These are phyloP conservation scores for Tinea trinotella DNA, from an alignment of 2,888 invertebrate species.

Conservation along the genomic window DNA sequence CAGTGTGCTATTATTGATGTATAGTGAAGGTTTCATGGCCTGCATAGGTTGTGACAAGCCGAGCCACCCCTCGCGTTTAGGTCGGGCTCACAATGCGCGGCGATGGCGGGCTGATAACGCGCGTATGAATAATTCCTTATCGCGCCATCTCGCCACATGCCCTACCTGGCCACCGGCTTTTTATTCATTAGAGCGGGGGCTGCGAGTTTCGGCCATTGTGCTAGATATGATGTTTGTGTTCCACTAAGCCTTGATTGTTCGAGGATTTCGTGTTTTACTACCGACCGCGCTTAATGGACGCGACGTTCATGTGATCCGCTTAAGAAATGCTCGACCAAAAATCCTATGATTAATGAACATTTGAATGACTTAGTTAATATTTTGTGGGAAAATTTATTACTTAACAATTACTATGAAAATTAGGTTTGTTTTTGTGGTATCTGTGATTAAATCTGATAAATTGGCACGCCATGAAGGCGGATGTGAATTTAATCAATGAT, in stretches of 20 bases:
- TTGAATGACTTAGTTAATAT: constrained; percentile 13
- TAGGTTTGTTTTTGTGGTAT: constrained; percentile 1
- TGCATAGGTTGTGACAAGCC: constrained; percentile 46
- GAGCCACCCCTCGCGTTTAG: constrained; percentile 65
- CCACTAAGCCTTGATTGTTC: constrained; percentile 59
- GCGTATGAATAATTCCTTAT: constrained; percentile 72
- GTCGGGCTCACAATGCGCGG: constrained; percentile 33
- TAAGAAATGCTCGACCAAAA: constrained; percentile 10
- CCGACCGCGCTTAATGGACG: constrained; percentile 4
- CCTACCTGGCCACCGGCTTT: constrained; percentile 65
- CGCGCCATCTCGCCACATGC: constrained; percentile 70
- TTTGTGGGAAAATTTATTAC: constrained; percentile 5
- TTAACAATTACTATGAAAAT: constrained; percentile 1
- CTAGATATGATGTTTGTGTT: constrained; percentile 56
- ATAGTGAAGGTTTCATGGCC: neutral
- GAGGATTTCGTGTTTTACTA: constrained; percentile 47
- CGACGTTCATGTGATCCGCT: constrained; percentile 17
- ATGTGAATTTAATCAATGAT: constrained; percentile 1
- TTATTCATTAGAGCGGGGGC: constrained; percentile 58
- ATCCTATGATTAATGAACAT: constrained; percentile 15
- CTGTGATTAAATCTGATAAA: constrained; percentile 4
- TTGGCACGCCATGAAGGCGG: neutral
- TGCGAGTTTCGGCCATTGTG: constrained; percentile 62
- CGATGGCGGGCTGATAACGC: constrained; percentile 68
- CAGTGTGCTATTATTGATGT: neutral